These are phyloP conservation scores for Chondrosia reniformis DNA, from an alignment of 37 sponge, comb jelly and placozoan genomes.

Conservation along the genomic window DNA sequence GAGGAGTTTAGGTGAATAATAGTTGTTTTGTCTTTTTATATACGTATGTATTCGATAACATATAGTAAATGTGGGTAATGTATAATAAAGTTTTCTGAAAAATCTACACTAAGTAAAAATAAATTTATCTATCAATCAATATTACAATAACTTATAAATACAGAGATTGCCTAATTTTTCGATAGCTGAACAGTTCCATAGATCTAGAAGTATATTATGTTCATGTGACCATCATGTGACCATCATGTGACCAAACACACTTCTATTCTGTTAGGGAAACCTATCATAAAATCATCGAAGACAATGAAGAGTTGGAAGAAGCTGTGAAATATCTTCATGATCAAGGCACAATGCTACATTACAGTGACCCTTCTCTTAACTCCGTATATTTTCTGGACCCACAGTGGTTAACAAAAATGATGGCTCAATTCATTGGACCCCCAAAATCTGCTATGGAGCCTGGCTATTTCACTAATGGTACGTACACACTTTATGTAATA, in stretches of 20 bases:
- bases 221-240: too few species aligned
- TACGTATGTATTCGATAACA: too few species aligned
- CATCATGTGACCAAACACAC: neutral
- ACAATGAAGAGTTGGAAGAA: conserved; percentile 70
- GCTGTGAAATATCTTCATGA: conserved; percentile 67
- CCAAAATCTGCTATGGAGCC: conserved; percentile 2
- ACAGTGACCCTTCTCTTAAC: conserved; percentile 65
- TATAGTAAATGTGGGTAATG: too few species aligned
- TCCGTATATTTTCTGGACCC: conserved; percentile 88
- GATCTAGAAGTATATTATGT: neutral
- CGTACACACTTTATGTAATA: neutral
- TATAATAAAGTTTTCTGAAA: too few species aligned
- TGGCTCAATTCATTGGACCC: conserved; percentile 76
- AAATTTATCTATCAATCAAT: too few species aligned
- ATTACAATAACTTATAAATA: too few species aligned
- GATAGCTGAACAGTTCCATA: too few species aligned
- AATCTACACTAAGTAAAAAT: too few species aligned
- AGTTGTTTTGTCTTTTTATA: too few species aligned
- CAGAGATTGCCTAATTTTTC: too few species aligned
- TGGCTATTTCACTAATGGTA: conserved; percentile 47
- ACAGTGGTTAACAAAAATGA: conserved; percentile 84
- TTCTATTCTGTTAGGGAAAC: too few species aligned
- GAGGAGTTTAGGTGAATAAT: conserved; percentile 30
- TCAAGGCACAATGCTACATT: conserved; percentile 86
- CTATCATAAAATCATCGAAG: conserved; percentile 57